A percentile compares a stretch with the other conserved stretches of the same genome.
Evolutionary conservation across 2,888 invertebrate genomes (phyloP).

Genomic region (Caenorhabditis sp.): DNA sequence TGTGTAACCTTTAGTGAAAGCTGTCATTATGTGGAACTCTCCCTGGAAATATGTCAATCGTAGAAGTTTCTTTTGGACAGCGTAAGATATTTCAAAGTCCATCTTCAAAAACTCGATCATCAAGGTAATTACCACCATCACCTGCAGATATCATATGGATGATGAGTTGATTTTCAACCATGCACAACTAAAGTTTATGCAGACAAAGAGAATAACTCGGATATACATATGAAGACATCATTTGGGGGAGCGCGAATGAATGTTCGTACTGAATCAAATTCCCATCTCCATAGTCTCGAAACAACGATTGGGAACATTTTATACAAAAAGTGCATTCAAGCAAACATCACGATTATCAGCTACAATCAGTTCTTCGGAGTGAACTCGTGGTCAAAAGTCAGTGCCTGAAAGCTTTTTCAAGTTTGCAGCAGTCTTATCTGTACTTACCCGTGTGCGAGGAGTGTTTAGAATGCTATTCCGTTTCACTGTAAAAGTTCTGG

Average conservation of each 20-base stretch:
- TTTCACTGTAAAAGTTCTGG: constrained; percentile 39
- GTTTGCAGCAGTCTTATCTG: not conserved
- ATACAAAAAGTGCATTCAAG: constrained; percentile 43
- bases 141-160: too few relatives aligned
- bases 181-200: too few relatives aligned
- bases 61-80: too few relatives aligned
- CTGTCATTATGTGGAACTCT: too few relatives aligned
- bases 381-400: constrained; percentile 50
- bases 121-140: too few relatives aligned
- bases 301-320: constrained; percentile 36
- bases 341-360: constrained; percentile 22
- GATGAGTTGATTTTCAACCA: too few relatives aligned
- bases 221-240: constrained; percentile 61
- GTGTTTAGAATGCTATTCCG: constrained; percentile 54
- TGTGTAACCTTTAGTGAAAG: too few relatives aligned
- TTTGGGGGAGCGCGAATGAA: constrained; percentile 45
- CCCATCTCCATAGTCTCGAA: constrained; percentile 24
- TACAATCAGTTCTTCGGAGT: constrained; percentile 32
- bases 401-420: constrained; percentile 19
- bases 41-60: too few relatives aligned
- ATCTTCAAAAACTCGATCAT: too few relatives aligned
- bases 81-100: too few relatives aligned
- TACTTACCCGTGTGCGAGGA: constrained; percentile 39
- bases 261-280: constrained; percentile 34
- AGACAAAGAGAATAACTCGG: too few relatives aligned